These are phyloP conservation scores for Agrypnia vestita DNA, from an alignment of 1,140 invertebrate genomes.

Conservation along the genomic window DNA sequence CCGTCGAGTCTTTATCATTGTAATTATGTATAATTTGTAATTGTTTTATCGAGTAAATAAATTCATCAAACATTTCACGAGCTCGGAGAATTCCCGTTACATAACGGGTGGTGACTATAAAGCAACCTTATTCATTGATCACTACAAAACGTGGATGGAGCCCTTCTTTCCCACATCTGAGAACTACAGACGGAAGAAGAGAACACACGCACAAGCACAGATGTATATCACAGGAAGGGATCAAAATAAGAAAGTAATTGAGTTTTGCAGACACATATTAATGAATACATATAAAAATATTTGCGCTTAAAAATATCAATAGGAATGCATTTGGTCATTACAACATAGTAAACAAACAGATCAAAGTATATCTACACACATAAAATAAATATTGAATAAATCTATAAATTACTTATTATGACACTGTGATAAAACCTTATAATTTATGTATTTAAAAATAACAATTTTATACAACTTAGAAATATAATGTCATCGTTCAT, in stretches of 20 bases:
- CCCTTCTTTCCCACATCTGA: too few species aligned
- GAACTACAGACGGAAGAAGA: too few species aligned
- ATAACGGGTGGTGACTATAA: too few species aligned
- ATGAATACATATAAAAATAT: slow-evolving; percentile 14
- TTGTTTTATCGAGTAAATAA: too few species aligned
- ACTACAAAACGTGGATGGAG: too few species aligned
- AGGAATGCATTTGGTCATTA: slow-evolving; percentile 30
- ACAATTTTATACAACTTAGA: slow-evolving; percentile 1
- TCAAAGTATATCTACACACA: slow-evolving; percentile 10
- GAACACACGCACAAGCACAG: too few species aligned
- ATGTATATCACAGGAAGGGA: too few species aligned
- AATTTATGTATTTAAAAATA: slow-evolving; percentile 4
- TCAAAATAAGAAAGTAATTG: neutral
- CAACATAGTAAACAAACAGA: neutral
- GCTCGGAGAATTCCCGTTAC: too few species aligned
- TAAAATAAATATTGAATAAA: slow-evolving; percentile 14
- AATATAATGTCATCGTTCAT: neutral
- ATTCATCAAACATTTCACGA: too few species aligned
- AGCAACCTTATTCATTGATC: too few species aligned
- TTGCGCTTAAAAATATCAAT: slow-evolving; percentile 27
- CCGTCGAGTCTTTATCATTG: too few species aligned
- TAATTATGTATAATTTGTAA: too few species aligned
- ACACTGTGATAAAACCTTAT: neutral
- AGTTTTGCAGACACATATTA: slow-evolving; percentile 41
- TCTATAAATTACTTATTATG: neutral